These are phyloP conservation scores for Melanostigma gelatinosum DNA, from an alignment of 2,113 vertebrate genomes.

Conservation along the genomic window DNA sequence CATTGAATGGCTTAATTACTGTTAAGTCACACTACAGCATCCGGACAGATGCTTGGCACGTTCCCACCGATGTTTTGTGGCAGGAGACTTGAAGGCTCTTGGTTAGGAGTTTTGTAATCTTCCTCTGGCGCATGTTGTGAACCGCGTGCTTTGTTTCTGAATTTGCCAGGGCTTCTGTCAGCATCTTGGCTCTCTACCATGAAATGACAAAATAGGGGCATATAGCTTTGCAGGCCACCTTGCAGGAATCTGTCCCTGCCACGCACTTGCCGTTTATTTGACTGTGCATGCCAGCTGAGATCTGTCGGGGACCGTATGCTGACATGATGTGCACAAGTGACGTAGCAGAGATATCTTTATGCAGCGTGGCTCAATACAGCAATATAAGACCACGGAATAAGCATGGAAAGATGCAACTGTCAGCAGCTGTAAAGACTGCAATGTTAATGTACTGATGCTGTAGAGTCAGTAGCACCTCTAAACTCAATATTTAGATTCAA, in stretches of 20 bases:
- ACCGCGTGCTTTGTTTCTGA: constrained; percentile 26
- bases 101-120: constrained; percentile 48
- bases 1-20: constrained; percentile 29
- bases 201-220: constrained; percentile 42
- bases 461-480: background rate
- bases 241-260: constrained; percentile 34
- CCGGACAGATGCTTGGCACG: constrained; percentile 48
- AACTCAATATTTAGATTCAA: background rate
- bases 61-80: background rate
- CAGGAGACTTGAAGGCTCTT: constrained; percentile 22
- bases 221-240: constrained; percentile 29
- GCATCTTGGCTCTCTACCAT: constrained; percentile 49
- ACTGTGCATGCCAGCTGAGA: constrained; percentile 18
- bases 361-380: background rate
- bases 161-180: constrained; percentile 57
- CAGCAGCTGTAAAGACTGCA: background rate
- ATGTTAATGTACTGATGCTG: background rate
- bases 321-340: constrained; percentile 2
- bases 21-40: constrained; percentile 29
- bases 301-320: background rate
- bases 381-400: background rate
- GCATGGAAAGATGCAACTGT: background rate
- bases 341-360: constrained; percentile 1
- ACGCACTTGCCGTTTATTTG: constrained; percentile 22
- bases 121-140: constrained; percentile 35